Evolutionary conservation across 2,113 vertebrate species (phyloP).

Genomic region (Bujurquina vittata): DNA sequence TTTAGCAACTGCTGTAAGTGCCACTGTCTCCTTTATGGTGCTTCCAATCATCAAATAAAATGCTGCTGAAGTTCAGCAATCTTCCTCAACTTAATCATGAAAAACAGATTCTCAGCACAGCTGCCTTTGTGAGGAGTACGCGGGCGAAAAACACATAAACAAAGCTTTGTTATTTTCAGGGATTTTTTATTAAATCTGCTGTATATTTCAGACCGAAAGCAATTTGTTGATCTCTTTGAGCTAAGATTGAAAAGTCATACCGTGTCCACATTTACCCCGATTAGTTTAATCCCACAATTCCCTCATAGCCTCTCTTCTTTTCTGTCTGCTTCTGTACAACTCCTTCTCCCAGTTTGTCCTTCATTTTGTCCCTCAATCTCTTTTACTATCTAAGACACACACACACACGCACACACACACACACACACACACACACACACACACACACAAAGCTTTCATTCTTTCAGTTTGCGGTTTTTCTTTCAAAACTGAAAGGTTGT

Average conservation of each 20-base stretch:
- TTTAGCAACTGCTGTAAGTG: neutral
- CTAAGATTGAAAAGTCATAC: constrained; percentile 22
- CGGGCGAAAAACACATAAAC: neutral
- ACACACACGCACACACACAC: constrained; percentile 66
- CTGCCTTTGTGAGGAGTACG: neutral
- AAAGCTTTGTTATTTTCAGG: neutral
- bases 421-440: constrained; percentile 39
- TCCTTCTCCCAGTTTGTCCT: constrained; percentile 9
- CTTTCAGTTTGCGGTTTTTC: constrained; percentile 75
- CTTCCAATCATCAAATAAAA: neutral
- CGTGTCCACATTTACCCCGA: constrained; percentile 19
- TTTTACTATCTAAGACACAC: constrained; percentile 28
- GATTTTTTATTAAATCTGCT: constrained; percentile 15
- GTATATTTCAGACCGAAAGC: neutral
- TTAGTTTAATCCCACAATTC: constrained; percentile 14
- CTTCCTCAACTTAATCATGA: neutral
- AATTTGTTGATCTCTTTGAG: neutral
- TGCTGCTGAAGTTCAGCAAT: neutral
- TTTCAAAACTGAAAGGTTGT: constrained; percentile 72
- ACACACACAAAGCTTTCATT: constrained; percentile 78
- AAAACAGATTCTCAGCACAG: neutral
- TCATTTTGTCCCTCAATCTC: constrained; percentile 30
- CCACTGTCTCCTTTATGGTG: neutral
- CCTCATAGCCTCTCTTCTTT: constrained; percentile 16
- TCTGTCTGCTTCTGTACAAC: constrained; percentile 6